A percentile compares a stretch with the other conserved stretches of the same genome.
Evolutionary conservation across 2,888 invertebrate genomes (phyloP).

Genomic region (Dichetophora obliterata): DNA sequence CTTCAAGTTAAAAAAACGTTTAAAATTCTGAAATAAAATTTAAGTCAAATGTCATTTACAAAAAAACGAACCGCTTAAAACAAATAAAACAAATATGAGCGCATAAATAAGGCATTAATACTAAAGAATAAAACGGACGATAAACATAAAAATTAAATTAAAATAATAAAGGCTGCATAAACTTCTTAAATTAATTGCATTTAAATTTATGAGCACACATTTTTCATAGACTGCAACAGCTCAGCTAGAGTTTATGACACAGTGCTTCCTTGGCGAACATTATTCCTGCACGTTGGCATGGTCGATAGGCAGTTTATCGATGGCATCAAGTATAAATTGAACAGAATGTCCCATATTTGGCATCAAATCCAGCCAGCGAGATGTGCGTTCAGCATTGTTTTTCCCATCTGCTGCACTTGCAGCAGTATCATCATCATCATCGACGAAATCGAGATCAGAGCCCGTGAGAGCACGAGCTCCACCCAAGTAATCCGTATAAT

Average conservation of each 20-base stretch:
- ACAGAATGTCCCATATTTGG: constrained; percentile 64
- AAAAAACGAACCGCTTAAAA: constrained; percentile 13
- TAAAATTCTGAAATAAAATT: background rate
- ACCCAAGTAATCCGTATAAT: constrained; percentile 80
- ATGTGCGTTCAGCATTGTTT: constrained; percentile 30
- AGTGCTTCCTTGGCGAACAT: background rate
- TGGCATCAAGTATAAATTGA: constrained; percentile 68
- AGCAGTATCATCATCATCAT: constrained; percentile 55
- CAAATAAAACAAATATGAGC: background rate
- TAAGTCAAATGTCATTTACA: constrained; percentile 37
- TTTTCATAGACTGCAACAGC: background rate
- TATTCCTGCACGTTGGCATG: constrained; percentile 40
- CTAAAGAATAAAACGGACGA: constrained; percentile 2
- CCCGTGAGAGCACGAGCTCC: constrained; percentile 75
- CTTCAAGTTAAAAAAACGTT: constrained; percentile 17
- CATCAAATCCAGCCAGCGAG: constrained; percentile 58
- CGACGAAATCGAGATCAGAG: constrained; percentile 67
- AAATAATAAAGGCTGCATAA: background rate
- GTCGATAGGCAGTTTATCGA: constrained; percentile 66
- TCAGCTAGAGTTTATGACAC: background rate
- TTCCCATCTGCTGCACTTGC: constrained; percentile 24
- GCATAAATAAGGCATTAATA: background rate
- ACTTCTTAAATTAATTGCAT: constrained; percentile 12
- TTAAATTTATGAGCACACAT: constrained; percentile 15
- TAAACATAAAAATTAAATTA: constrained; percentile 2